Percentiles rank a stretch among this genome's conserved stretches.
Evolutionary conservation across 2,888 invertebrate genomes (phyloP).

Genomic region (Gymnoscelis rufifasciata): DNA sequence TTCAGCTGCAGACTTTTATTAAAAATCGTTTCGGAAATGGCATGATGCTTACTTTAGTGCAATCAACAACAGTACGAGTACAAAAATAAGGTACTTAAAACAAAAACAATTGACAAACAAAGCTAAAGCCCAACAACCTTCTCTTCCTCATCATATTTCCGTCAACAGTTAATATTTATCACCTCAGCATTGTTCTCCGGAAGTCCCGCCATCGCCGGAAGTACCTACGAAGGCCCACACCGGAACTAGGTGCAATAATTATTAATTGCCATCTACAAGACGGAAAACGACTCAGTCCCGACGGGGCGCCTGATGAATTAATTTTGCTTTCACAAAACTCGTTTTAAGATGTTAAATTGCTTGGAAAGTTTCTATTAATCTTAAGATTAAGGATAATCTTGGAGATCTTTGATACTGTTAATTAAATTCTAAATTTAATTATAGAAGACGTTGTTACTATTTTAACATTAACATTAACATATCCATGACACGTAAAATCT

Average conservation of each 20-base stretch:
- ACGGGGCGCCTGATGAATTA: slow-evolving; percentile 47
- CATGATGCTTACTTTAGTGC: no score
- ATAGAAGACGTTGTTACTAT: no score
- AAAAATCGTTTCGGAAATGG: no score
- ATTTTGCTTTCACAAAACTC: slow-evolving; percentile 35
- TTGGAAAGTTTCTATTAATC: slow-evolving; percentile 32
- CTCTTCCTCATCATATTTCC: slow-evolving; percentile 37
- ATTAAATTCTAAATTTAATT: no score
- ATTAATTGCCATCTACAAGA: slow-evolving; percentile 66
- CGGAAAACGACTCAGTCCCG: slow-evolving; percentile 52
- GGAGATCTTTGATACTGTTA: no score
- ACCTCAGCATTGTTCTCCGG: slow-evolving; percentile 41
- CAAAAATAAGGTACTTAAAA: not conserved
- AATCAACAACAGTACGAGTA: no score
- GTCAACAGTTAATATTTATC: slow-evolving; percentile 41
- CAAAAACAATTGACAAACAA: slow-evolving; percentile 3
- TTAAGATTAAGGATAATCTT: slow-evolving; percentile 9
- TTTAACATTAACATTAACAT: no score
- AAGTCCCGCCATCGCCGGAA: slow-evolving; percentile 40
- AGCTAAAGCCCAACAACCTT: slow-evolving; percentile 26
- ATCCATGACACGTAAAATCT: no score
- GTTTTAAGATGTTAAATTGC: slow-evolving; percentile 32
- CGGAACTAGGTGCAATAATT: slow-evolving; percentile 75
- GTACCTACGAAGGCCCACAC: slow-evolving; percentile 49
- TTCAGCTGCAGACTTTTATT: no score